Percentiles rank a stretch among this genome's conserved stretches.
Evolutionary conservation across 2,797 vertebrate species (phyloP).

Genomic region (Sarcophilus harrisii): DNA sequence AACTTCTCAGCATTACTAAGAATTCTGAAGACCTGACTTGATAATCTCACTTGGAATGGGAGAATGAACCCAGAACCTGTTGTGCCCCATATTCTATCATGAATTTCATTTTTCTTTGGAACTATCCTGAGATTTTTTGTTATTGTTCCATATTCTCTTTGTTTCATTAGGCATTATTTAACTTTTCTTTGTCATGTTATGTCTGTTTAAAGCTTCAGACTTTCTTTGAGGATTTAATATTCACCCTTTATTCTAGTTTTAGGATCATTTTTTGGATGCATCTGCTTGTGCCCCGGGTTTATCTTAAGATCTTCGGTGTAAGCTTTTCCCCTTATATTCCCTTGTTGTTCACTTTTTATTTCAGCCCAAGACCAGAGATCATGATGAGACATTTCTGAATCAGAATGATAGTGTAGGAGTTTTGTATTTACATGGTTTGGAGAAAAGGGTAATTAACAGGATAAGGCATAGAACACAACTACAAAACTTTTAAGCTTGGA

Average conservation of each 20-base stretch:
- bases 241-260: background rate
- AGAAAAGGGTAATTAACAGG: slow-evolving; percentile 30
- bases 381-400: slow-evolving; percentile 40
- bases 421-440: slow-evolving; percentile 42
- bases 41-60: background rate
- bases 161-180: background rate
- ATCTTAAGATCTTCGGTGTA: background rate
- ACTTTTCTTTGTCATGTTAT: background rate
- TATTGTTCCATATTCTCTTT: background rate
- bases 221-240: background rate
- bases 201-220: background rate
- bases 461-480: slow-evolving; percentile 48
- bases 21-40: background rate
- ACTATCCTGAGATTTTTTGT: background rate
- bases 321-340: background rate
- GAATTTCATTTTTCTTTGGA: background rate
- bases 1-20: background rate
- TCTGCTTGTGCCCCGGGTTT: background rate
- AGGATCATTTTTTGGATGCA: background rate
- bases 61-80: background rate
- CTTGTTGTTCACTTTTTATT: background rate
- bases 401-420: slow-evolving; percentile 13
- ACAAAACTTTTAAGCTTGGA: slow-evolving; percentile 28
- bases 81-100: background rate
- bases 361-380: background rate